Evolutionary conservation across 2,797 vertebrate species (phyloP).

Genomic region (Lutjanus argentimaculatus): DNA sequence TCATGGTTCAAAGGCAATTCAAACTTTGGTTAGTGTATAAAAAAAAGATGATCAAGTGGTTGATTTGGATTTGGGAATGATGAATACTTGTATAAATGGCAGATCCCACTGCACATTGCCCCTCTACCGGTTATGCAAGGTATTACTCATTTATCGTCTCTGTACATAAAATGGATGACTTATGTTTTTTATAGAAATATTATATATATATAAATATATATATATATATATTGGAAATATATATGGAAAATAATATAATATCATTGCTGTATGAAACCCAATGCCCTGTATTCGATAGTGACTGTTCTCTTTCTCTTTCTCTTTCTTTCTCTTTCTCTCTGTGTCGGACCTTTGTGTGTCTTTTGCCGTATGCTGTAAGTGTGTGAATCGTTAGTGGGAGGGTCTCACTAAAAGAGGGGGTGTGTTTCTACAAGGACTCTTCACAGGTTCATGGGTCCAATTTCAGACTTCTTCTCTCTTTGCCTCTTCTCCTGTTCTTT

Average conservation of each 20-base stretch:
- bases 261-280: constrained; percentile 87
- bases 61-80: constrained; percentile 72
- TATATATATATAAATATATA: constrained; percentile 72
- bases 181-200: constrained; percentile 90
- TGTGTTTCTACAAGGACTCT: constrained; percentile 78
- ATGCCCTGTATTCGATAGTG: constrained; percentile 88
- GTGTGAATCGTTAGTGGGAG: constrained; percentile 74
- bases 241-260: constrained; percentile 87
- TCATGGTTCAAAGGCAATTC: constrained; percentile 64
- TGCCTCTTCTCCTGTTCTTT: constrained; percentile 63
- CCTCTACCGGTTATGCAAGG: constrained; percentile 90
- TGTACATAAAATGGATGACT: constrained; percentile 89
- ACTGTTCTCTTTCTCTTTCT: constrained; percentile 85
- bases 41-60: constrained; percentile 11
- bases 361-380: constrained; percentile 80
- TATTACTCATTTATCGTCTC: constrained; percentile 86
- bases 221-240: constrained; percentile 85
- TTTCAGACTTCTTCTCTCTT: constrained; percentile 74
- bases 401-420: constrained; percentile 62
- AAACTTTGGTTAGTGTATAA: constrained; percentile 31
- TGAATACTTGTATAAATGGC: constrained; percentile 82
- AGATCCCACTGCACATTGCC: constrained; percentile 81
- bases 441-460: constrained; percentile 85
- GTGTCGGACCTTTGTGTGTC: constrained; percentile 82
- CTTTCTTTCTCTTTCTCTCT: constrained; percentile 77